Evolutionary conservation across 2,797 vertebrate genomes (phyloP), one percentile per base, ranked within the genome.

Genomic region (Sebastes wilsoni): DNA sequence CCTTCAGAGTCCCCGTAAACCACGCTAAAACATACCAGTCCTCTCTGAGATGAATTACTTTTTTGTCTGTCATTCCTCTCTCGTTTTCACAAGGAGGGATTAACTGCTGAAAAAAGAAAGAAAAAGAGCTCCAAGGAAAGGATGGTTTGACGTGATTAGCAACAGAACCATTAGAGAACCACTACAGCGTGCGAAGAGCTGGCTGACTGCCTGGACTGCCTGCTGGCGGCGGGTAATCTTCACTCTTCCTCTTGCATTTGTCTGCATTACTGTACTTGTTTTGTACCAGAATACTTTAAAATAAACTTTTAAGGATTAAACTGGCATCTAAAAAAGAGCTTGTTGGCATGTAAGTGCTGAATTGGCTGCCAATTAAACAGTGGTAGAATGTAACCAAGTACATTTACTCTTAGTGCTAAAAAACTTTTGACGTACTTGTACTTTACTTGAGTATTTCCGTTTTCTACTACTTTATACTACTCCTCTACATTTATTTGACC

Each of bases 1-100:
- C 62, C 81, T 69, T 77, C 77, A 55, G 77, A 81, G 72, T 76
- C 69, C 54, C 73, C 1, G 23, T 38, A 80, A 77, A 68, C 60
- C 65, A 49, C 5, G 3, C 42, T 30, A 65, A 68, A 77, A 34
- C 38, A 64, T 5, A 77, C 34, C 20, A 54, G 60, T 79, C 54
- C 54, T 82, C 54, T 8, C 73, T 65, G 76, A 81, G 82, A 87
- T 60, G 9, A 83, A 75, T 52, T 46, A 5, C 30, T 73, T 75
- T 75, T 81, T 54, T 10, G 34, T 72, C 46, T 13, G 56, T 56
- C 18, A 13, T 59, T 72, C 52, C 49, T 80, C 36, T 78, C 70
- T 84, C 13, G 3, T 75, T 88, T 73, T 77, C 38, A 69, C 30
- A 70, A 32, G 27, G 66, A 72, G 30, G 38, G 81, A 88, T 84